Evolutionary conservation across 53 echinoderm and acorn worm genomes (phyloP), one percentile per base, ranked within the genome.

Genomic region (Apostichopus leukothele): DNA sequence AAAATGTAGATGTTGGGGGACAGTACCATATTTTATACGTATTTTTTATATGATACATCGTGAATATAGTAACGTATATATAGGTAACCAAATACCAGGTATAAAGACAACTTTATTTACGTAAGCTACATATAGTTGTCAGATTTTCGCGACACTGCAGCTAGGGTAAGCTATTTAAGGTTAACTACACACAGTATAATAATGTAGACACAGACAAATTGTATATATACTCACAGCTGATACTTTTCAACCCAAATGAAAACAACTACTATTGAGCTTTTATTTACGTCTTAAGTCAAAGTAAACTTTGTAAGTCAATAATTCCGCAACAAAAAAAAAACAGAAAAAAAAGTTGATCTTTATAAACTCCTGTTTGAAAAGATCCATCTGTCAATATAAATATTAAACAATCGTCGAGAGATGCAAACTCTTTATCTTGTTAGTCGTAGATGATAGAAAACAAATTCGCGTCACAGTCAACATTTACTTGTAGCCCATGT

Each of bases 391-490:
- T 53, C 39, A 78, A 78, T 78, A 78, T 78, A 51, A 78, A 78
- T 78, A 78, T 78, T 78, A 78, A 78, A 78, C 79, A 78, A 78
- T 51, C 51, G 51, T 13, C n/a, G 50, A 61, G 13, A 27, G 79
- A 78, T 50, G 51, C 79, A 78, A 78, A 78, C 79, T 50, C n/a
- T 78, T 78, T 78, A 78, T 78, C 79, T 78, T 51, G 79, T 78
- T 78, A 78, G 79, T 27, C 53, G 51, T 50, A 53, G 53, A n/a
- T 11, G 50, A 51, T 10, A 9, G 53, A n/a, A 61, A 6, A 61
- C 63, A 12, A 27, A 51, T 78, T 78, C 19, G 51, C 79, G 53
- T 14, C 14, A 78, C 79, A 51, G 79, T 78, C 79, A 78, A 78
- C 52, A 78, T 9, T 10, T 25, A 25, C 25, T 25, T 25, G 79